Percentiles rank a stretch among this genome's conserved stretches.
Conservation (phyloP, 1,140 invertebrate species). For the Medauroidea extradentata region DNA sequence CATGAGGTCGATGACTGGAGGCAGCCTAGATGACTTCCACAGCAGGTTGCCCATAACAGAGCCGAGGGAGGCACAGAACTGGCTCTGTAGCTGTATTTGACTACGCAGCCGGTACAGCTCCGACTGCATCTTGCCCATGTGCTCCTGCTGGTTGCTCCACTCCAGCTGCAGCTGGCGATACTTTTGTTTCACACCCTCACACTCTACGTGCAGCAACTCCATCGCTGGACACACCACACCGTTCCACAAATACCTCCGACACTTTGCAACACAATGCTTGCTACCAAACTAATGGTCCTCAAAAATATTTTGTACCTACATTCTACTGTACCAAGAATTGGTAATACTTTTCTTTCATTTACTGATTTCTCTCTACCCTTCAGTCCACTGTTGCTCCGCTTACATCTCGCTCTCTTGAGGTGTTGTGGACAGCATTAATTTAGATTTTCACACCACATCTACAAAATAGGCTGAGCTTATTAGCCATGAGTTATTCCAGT, state of each 20-base stretch:
- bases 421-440: too few relatives aligned
- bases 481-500: too few relatives aligned
- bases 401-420: too few relatives aligned
- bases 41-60: slow-evolving; percentile 39
- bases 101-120: slow-evolving; percentile 35
- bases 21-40: slow-evolving; percentile 39
- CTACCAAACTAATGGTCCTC: neutral
- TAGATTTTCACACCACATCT: too few relatives aligned
- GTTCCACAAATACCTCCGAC: too few relatives aligned
- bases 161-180: slow-evolving; percentile 28
- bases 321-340: too few relatives aligned
- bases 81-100: slow-evolving; percentile 40
- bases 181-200: slow-evolving; percentile 21
- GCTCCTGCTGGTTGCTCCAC: slow-evolving; percentile 31
- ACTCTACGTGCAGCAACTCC: slow-evolving; percentile 12
- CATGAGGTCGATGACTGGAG: slow-evolving; percentile 36
- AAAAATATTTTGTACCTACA: neutral
- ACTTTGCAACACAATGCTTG: too few relatives aligned
- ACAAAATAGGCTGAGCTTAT: too few relatives aligned
- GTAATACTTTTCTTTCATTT: too few relatives aligned
- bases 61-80: slow-evolving; percentile 41
- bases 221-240: too few relatives aligned
- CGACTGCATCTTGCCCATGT: slow-evolving; percentile 30
- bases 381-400: too few relatives aligned
- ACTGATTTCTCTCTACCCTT: too few relatives aligned